Conservation (phyloP, 2,797 vertebrate species). For the Sebastes jordani region DNA sequence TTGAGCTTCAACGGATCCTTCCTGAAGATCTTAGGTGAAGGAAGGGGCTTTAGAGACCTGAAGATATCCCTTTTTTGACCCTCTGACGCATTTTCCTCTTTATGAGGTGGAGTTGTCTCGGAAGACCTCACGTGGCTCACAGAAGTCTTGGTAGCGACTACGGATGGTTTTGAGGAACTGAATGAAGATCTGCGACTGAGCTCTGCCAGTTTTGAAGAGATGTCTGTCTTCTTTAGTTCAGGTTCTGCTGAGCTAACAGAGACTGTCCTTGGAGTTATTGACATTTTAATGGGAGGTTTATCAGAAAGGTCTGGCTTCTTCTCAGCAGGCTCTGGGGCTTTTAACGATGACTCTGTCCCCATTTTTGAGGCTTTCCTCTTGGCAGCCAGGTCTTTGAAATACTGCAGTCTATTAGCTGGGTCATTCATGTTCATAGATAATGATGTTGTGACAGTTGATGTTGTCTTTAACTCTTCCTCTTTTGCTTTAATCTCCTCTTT, state of each 20-base stretch:
- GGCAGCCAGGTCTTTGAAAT: conserved; percentile 81
- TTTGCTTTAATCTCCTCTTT: conserved; percentile 55
- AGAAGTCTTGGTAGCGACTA: conserved; percentile 55
- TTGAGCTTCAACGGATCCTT: conserved; percentile 78
- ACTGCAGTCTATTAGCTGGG: conserved; percentile 78
- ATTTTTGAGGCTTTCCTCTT: conserved; percentile 78
- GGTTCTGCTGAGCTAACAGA: conserved; percentile 37
- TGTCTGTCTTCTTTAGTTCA: conserved; percentile 66
- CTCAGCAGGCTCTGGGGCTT: conserved; percentile 64
- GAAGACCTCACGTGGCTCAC: conserved; percentile 38
- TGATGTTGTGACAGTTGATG: background rate
- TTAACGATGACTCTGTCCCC: conserved; percentile 57
- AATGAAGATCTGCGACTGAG: conserved; percentile 60
- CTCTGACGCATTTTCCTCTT: conserved; percentile 70
- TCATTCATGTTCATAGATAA: conserved; percentile 77
- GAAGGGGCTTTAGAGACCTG: conserved; percentile 78
- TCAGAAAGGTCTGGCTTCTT: conserved; percentile 68
- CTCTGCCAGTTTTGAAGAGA: conserved; percentile 68
- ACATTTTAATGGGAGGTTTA: conserved; percentile 28
- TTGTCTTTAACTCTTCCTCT: conserved; percentile 52
- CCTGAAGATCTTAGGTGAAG: conserved; percentile 82
- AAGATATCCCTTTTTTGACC: conserved; percentile 78
- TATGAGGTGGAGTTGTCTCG: conserved; percentile 57
- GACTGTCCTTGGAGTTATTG: background rate
- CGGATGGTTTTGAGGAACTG: conserved; percentile 65